These are phyloP conservation scores for Nysson spinosus DNA, from an alignment of 2,888 invertebrate species.

Conservation along the genomic window DNA sequence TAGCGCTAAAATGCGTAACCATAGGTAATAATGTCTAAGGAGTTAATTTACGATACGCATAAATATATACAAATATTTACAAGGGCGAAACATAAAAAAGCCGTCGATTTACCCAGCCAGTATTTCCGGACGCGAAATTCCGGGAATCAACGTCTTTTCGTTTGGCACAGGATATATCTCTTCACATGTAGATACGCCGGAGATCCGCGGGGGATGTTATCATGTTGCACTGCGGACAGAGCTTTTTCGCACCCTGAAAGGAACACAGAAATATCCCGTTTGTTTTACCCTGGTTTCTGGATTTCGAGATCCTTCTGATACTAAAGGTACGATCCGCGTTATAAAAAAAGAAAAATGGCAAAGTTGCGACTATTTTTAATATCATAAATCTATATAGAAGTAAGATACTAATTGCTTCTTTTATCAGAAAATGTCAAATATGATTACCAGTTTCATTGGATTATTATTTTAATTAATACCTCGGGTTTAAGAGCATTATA, in stretches of 20 bases:
- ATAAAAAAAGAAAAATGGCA: too few species aligned
- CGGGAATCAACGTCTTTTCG: conserved; percentile 13
- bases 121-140: conserved; percentile 5
- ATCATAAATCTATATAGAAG: too few species aligned
- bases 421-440: too few species aligned
- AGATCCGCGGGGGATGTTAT: conserved; percentile 93
- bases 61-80: conserved; percentile 76
- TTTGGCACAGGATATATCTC: conserved; percentile 25
- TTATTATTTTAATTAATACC: too few species aligned
- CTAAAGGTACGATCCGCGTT: too few species aligned
- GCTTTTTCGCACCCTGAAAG: conserved; percentile 88
- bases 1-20: conserved; percentile 66
- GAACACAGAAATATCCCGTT: background rate
- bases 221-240: conserved; percentile 96
- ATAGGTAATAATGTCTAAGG: conserved; percentile 48
- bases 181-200: conserved; percentile 92
- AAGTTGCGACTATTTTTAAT: too few species aligned
- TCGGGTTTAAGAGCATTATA: too few species aligned
- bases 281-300: background rate
- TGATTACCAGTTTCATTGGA: too few species aligned
- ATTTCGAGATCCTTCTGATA: too few species aligned
- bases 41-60: conserved; percentile 69
- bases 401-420: too few species aligned
- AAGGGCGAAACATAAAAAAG: conserved; percentile 11
- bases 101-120: conserved; percentile 10